Evolutionary conservation across 2,888 invertebrate genomes (phyloP), one percentile per base, ranked within the genome.

Genomic region (Cenopis cana): DNA sequence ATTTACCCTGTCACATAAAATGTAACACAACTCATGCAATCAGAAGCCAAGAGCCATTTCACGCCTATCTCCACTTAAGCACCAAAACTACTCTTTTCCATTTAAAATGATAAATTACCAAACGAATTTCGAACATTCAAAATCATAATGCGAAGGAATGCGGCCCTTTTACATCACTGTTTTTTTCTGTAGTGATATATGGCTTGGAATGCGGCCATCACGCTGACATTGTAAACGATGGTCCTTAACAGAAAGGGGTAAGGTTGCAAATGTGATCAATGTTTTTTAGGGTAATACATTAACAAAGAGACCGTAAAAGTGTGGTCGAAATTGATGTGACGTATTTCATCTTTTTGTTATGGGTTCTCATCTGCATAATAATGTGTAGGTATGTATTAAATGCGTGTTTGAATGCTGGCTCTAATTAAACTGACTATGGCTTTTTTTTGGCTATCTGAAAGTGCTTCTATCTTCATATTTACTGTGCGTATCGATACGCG

Each of bases 101-200:
- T 66, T 70, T 59, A 17, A 52, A 65, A 70, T 65, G 70, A 70
- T 66, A 66, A 52, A 66, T 70, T 66, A 66, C 65, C 33, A n/a
- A 59, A 66, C 65, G 54, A 52, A 70, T 54, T 66, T 70, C 65
- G 65, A 60, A 59, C 62, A 56, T 38, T 41, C 64, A 65, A 52
- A n/a, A 52, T 65, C 65, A 70, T 59, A 65, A 70, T 70, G 70
- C 54, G 24, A 24, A 41, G 65, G 70, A 70, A 70, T 70, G 70
- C 18, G 65, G 36, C 52, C 68, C 60, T 55, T 62, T 57, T 52
- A 69, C 55, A 56, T 29, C 49, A 12, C 38, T 33, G 56, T 59
- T 54, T 41, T 59, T 69, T 70, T 65, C 33, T 66, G n/a, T 41
- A 70, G 70, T 70, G 70, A 66, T 70, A 60, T 70, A 70, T 66